Evolutionary conservation across 1,140 invertebrate species (phyloP).

Genomic region (Drosophila ambigua): DNA sequence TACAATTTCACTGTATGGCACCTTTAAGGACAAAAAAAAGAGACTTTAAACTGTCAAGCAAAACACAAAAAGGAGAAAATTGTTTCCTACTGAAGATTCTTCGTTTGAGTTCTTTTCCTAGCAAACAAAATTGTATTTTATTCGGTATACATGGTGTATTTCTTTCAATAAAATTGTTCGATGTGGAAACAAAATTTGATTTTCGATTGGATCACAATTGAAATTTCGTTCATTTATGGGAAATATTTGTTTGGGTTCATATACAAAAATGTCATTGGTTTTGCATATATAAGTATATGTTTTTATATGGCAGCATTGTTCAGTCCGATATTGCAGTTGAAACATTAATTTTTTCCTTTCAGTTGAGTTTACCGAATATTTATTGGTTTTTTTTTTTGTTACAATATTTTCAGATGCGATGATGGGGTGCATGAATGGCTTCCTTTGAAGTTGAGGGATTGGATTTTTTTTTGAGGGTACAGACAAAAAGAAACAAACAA

Average conservation of each 20-base stretch:
- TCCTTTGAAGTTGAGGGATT: constrained; percentile 52
- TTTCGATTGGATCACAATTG: constrained; percentile 77
- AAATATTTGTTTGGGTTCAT: constrained; percentile 28
- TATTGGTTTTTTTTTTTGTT: constrained; percentile 26
- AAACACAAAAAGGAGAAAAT: not conserved
- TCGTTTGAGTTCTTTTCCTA: constrained; percentile 18
- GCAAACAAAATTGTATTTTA: constrained; percentile 60
- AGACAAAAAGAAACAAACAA: constrained; percentile 40
- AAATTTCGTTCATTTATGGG: constrained; percentile 59
- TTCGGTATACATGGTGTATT: constrained; percentile 54
- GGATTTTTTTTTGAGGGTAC: constrained; percentile 25
- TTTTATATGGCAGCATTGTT: constrained; percentile 76
- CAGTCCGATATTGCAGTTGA: constrained; percentile 74
- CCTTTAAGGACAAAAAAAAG: constrained; percentile 24
- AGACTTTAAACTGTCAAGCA: constrained; percentile 21
- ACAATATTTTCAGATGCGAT: constrained; percentile 13
- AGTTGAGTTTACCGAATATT: constrained; percentile 28
- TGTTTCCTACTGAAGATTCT: constrained; percentile 36
- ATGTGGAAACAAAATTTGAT: constrained; percentile 74
- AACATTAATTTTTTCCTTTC: constrained; percentile 24
- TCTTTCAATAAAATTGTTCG: constrained; percentile 62
- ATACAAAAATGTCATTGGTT: constrained; percentile 12
- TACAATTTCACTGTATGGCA: constrained; percentile 40
- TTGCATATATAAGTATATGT: constrained; percentile 29
- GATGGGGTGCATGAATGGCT: constrained; percentile 16